Percentiles rank a stretch among this genome's conserved stretches.
These are phyloP conservation scores for Adrianichthys oophorus DNA, from an alignment of 2,797 vertebrate genomes.

Conservation along the genomic window DNA sequence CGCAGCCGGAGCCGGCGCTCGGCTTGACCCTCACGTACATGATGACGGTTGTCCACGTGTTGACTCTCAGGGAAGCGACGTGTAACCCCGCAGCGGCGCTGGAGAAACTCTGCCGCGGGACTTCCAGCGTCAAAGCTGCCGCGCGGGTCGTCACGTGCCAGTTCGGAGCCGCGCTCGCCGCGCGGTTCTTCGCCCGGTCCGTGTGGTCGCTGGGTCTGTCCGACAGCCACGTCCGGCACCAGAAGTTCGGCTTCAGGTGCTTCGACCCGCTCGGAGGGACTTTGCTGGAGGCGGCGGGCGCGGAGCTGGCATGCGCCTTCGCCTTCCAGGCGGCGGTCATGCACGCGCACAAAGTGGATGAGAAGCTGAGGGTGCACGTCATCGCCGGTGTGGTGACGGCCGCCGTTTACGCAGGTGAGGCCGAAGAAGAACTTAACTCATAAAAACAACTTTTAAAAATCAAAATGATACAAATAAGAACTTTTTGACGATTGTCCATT, in stretches of 20 bases:
- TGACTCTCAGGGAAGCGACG: constrained; percentile 70
- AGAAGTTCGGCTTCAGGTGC: constrained; percentile 50
- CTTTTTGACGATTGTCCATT: too few species aligned
- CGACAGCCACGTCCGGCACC: constrained; percentile 68
- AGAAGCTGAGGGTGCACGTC: constrained; percentile 65
- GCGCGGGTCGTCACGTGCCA: constrained; percentile 47
- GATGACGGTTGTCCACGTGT: constrained; percentile 79
- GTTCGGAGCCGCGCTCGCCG: constrained; percentile 58
- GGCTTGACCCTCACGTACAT: constrained; percentile 77
- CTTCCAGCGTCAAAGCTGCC: constrained; percentile 18
- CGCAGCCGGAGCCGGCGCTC: constrained; percentile 45
- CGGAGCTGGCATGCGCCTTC: constrained; percentile 81
- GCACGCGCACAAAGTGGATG: constrained; percentile 65
- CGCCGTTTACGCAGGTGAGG: constrained; percentile 81
- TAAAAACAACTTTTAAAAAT: too few species aligned
- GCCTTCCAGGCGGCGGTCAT: constrained; percentile 74
- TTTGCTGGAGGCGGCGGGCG: constrained; percentile 73
- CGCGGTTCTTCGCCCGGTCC: constrained; percentile 61
- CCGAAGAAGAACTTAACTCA: too few species aligned
- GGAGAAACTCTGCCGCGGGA: constrained; percentile 67
- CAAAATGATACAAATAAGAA: too few species aligned
- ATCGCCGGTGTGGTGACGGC: constrained; percentile 81
- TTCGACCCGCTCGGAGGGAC: constrained; percentile 77
- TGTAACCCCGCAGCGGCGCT: constrained; percentile 78
- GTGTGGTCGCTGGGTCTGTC: constrained; percentile 80